Evolutionary conservation across 2,888 invertebrate species (phyloP), one percentile per base, ranked within the genome.

Genomic region (Lymantria dispar): DNA sequence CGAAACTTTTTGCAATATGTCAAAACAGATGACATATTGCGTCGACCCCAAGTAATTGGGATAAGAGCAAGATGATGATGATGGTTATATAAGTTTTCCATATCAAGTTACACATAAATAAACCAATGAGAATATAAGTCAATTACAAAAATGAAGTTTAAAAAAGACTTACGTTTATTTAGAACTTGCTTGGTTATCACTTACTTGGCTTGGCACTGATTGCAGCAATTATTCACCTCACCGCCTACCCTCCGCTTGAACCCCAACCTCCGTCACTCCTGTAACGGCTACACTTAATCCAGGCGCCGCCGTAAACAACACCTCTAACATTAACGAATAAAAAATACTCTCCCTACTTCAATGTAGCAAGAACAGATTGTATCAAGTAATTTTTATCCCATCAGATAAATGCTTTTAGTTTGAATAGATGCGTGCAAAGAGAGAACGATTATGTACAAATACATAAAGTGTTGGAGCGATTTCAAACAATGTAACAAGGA

Each of bases 161-260:
- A 53, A 56, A 47, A 60, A 66, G 63, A 60, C 58, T 50, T 51
- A 62, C 58, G 64, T 71, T 72, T 67, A 62, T 59, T 60, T 59
- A 61, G 62, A 64, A 64, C 67, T 65, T 60, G 64, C 65, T 71
- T 74, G 59, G 62, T 68, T 64, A 66, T 62, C 56, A 78, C 74
- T 78, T 78, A 78, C 78, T 78, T 78, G 79, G 79, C 75, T 79
- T 73, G 78, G 74, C 78, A 75, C 75, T 83, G 85, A 87, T 87
- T 85, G 81, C 71, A 57, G 78, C 78, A 82, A 88, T 87, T 83
- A 87, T 76, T 87, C 83, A 87, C 82, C 73, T 79, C 78, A 68
- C 72, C 81, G 78, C 81, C 75, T 76, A 72, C 76, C 74, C 74
- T 76, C 70, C 55, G 64, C 72, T 62, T 66, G 63, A 70, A 68